Evolutionary conservation across 92 coral and sea anemone species (phyloP).

Genomic region (Siderastrea siderea): DNA sequence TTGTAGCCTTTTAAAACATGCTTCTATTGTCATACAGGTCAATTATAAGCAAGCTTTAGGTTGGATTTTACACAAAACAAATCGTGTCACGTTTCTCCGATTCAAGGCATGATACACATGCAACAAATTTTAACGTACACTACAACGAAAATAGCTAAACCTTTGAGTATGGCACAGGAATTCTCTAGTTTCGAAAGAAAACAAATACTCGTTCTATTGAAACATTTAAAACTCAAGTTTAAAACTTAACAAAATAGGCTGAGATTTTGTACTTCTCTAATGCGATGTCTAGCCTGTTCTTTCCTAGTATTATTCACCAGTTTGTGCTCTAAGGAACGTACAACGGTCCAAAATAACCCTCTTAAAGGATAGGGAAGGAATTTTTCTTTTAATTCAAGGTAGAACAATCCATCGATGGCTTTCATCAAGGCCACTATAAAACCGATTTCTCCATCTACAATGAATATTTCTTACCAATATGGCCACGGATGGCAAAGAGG

Average conservation of each 20-base stretch:
- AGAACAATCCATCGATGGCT: neutral
- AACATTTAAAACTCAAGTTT: neutral
- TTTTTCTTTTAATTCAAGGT: neutral
- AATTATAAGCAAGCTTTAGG: no score
- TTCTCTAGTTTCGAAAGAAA: neutral
- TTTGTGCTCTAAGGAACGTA: neutral
- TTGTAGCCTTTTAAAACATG: no score
- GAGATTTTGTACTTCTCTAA: neutral
- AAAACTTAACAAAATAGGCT: neutral
- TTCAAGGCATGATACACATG: no score
- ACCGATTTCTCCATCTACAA: constrained; percentile 2
- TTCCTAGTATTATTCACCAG: neutral
- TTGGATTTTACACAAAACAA: no score
- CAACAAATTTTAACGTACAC: neutral
- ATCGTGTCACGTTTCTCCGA: no score
- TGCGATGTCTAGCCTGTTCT: neutral
- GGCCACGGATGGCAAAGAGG: constrained; percentile 96
- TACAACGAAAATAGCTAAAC: neutral
- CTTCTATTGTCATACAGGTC: no score
- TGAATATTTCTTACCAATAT: constrained; percentile 84
- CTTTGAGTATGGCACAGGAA: neutral
- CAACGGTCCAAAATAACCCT: neutral
- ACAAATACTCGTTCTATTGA: neutral
- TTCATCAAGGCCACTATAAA: neutral
- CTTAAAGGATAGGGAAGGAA: neutral